Conservation (phyloP, 2,797 vertebrate genomes). For the Pipistrellus kuhlii region DNA sequence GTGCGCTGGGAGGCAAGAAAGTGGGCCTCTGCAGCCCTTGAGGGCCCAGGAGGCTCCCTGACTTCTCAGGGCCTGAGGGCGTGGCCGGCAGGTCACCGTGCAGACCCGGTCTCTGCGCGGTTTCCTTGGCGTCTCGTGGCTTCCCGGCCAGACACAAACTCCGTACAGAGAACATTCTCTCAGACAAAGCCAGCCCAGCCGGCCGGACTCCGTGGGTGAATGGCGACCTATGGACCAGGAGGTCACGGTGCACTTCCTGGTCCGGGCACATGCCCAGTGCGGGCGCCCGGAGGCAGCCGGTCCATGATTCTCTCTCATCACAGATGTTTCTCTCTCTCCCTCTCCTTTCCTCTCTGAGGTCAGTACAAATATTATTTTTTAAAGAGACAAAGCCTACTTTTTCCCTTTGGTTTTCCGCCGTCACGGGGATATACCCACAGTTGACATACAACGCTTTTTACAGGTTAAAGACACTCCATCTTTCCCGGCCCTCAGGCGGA, state of each 20-base stretch:
- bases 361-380: no score
- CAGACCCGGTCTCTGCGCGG: no score
- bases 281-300: no score
- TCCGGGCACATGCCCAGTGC: no score
- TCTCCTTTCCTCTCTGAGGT: not conserved
- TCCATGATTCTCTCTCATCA: no score
- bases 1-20: not conserved
- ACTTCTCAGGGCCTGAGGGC: not conserved
- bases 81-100: not conserved
- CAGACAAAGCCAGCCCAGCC: not conserved
- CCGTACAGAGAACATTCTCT: not conserved
- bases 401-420: not conserved
- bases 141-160: not conserved
- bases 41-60: not conserved
- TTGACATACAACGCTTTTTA: not conserved
- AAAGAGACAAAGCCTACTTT: no score
- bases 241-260: no score
- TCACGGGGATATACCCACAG: not conserved
- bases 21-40: not conserved
- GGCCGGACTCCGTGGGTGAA: no score
- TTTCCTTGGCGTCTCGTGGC: not conserved
- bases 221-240: no score
- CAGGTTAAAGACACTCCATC: not conserved
- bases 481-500: not conserved
- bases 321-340: not conserved